These are phyloP conservation scores for Alauda arvensis DNA, from an alignment of 2,797 vertebrate species.

Conservation along the genomic window DNA sequence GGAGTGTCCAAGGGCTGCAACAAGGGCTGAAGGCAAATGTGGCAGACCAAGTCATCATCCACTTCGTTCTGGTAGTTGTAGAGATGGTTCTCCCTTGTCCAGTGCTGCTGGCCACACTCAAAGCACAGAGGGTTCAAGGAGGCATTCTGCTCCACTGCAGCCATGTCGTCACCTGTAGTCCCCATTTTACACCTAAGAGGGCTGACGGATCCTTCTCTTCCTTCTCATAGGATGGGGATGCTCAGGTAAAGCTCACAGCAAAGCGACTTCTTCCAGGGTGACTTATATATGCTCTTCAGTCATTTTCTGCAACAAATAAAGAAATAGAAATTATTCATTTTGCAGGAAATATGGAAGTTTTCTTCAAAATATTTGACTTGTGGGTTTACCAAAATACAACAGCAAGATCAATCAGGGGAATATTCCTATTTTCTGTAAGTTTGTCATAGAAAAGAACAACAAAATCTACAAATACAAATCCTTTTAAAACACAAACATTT, in stretches of 20 bases:
- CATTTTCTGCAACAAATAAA: conserved; percentile 53
- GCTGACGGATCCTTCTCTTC: not conserved
- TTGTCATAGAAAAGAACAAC: not conserved
- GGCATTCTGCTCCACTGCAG: conserved; percentile 79
- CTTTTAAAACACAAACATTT: not conserved
- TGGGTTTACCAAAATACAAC: not conserved
- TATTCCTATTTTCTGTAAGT: not conserved
- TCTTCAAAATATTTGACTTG: not conserved
- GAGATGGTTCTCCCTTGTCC: conserved; percentile 92
- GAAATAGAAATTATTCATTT: not conserved
- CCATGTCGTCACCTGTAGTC: conserved; percentile 85
- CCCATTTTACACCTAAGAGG: conserved; percentile 76
- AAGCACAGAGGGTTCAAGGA: conserved; percentile 87
- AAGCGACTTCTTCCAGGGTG: not conserved
- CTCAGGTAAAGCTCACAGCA: not conserved
- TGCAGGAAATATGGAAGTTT: not conserved
- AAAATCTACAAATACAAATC: not conserved
- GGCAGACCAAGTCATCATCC: conserved; percentile 96
- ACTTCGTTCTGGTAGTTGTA: conserved; percentile 97
- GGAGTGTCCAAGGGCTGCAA: conserved; percentile 94
- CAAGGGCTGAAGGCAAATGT: conserved; percentile 97
- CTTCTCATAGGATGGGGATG: conserved; percentile 10
- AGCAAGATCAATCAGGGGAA: not conserved
- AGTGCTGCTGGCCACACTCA: conserved; percentile 95
- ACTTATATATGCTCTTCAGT: not conserved